Percentiles rank a stretch among this genome's conserved stretches.
Conservation (phyloP, 2,888 invertebrate genomes). For the Agrochola circellaris region DNA sequence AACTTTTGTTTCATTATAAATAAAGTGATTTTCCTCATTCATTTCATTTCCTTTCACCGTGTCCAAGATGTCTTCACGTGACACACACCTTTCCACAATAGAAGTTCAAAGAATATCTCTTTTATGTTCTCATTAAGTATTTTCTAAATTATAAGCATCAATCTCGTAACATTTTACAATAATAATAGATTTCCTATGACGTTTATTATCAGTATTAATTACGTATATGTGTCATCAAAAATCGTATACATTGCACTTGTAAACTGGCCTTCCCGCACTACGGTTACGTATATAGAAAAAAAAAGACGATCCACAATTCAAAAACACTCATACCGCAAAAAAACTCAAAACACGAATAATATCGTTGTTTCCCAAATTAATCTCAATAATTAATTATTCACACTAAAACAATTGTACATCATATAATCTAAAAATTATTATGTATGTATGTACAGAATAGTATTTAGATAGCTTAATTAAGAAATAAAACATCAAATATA, state of each 20-base stretch:
- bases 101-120: slow-evolving; percentile 84
- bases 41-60: slow-evolving; percentile 71
- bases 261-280: slow-evolving; percentile 89
- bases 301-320: slow-evolving; percentile 82
- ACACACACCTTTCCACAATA: slow-evolving; percentile 79
- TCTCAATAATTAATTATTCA: slow-evolving; percentile 88
- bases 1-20: slow-evolving; percentile 87
- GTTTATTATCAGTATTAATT: slow-evolving; percentile 88
- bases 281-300: slow-evolving; percentile 75
- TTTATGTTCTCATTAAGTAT: slow-evolving; percentile 76
- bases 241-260: slow-evolving; percentile 91
- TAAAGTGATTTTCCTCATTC: slow-evolving; percentile 77
- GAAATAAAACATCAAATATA: slow-evolving; percentile 91
- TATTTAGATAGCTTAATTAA: slow-evolving; percentile 88
- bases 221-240: slow-evolving; percentile 90
- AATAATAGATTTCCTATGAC: slow-evolving; percentile 87
- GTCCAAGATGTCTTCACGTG: slow-evolving; percentile 78
- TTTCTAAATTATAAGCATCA: slow-evolving; percentile 84
- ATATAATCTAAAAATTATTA: slow-evolving; percentile 88
- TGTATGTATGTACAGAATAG: slow-evolving; percentile 89
- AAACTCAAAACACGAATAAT: slow-evolving; percentile 75
- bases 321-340: slow-evolving; percentile 81
- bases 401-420: slow-evolving; percentile 91
- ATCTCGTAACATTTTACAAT: slow-evolving; percentile 88
- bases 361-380: slow-evolving; percentile 85